Evolutionary conservation across 1,140 invertebrate species (phyloP), one percentile per base, ranked within the genome.

Genomic region (Diorhabda sublineata): DNA sequence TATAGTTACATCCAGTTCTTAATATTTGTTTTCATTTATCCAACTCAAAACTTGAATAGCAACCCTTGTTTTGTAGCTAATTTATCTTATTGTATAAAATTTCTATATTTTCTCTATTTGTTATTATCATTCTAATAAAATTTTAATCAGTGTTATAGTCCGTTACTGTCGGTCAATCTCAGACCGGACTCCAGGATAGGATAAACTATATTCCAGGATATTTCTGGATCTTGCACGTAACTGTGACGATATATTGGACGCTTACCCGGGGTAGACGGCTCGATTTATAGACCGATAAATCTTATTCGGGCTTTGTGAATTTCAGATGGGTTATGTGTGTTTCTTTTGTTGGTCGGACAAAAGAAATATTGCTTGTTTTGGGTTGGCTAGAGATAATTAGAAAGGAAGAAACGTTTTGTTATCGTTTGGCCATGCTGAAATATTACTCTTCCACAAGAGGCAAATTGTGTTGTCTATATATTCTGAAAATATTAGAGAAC

Each of bases 131-230:
- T 26, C 0, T 26, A 26, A 26, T 26, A 26, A 26, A 26, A 26
- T 26, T 26, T 26, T 26, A 26, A 26, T 26, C 26, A 26, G 26
- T 52, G 2, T 52, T 52, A n/a, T n/a, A 52, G 47, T 52, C 47
- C 47, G 47, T n/a, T 52, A 52, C 2, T 61, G 74, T 75, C 69
- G 77, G 77, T 76, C 77, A 76, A 77, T 79, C 77, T 79, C 77
- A 73, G 77, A 60, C 70, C 71, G 64, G 70, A 52, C 61, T 63
- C 71, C 67, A 61, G 65, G 76, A 78, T 75, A 72, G 77, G 61
- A 71, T 71, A 68, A 73, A 66, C 70, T 67, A 62, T 69, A 68
- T 68, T 45, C 61, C 60, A 63, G 67, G 63, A 62, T 61, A 65
- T 58, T 67, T 63, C 66, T 61, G 64, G 62, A 64, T 68, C 70